phyloP scores from a whole-genome alignment of 2,113 vertebrate species.

The Coptodon rendalli region DNA sequence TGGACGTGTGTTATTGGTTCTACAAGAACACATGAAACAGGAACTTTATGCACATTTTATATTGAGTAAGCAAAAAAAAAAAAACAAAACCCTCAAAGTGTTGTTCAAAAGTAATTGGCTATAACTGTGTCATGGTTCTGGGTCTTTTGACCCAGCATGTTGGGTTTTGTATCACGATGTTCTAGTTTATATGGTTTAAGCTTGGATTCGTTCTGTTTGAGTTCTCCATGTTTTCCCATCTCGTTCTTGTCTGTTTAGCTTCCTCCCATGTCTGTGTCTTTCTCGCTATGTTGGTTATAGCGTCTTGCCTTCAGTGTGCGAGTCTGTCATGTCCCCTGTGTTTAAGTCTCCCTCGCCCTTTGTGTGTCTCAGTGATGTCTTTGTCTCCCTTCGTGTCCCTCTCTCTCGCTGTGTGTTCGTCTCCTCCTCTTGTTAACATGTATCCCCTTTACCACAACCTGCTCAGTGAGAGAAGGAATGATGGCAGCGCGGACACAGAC shows the following conservation, averaged over 20 bases:
- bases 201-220: neutral
- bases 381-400: neutral
- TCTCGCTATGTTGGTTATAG: neutral
- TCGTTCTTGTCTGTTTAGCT: fast-evolving
- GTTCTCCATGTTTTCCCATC: neutral
- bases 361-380: neutral
- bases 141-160: neutral
- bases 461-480: neutral
- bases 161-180: neutral
- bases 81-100: neutral
- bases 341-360: neutral
- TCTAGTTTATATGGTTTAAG: neutral
- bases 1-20: neutral
- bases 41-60: neutral
- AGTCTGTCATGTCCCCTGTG: neutral
- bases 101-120: conserved; percentile 54
- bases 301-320: neutral
- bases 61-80: neutral
- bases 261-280: neutral
- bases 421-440: neutral
- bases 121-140: neutral
- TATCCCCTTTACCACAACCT: neutral
- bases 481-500: neutral
- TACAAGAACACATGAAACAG: neutral
- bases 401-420: neutral